These are phyloP conservation scores for Caenorhabditis tropicalis DNA, from an alignment of 1,140 invertebrate genomes.

Conservation along the genomic window DNA sequence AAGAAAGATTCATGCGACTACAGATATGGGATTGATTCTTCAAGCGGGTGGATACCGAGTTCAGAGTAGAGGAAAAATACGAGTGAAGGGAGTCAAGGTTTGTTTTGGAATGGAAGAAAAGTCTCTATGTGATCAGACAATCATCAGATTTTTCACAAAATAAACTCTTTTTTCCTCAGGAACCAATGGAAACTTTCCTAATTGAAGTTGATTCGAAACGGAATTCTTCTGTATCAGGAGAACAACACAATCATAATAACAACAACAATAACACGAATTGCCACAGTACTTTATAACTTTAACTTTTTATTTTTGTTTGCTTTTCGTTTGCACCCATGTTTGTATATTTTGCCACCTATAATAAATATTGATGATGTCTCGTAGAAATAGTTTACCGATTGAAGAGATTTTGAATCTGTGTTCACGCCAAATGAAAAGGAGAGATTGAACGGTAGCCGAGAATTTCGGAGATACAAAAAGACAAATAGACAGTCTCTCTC, in stretches of 20 bases:
- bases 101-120: not conserved
- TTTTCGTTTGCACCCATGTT: conserved; percentile 29
- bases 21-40: conserved; percentile 60
- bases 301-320: not conserved
- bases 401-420: not conserved
- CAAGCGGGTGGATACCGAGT: conserved; percentile 59
- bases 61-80: conserved; percentile 63
- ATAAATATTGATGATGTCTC: conserved; percentile 2
- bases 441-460: conserved; percentile 28
- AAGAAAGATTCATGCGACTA: conserved; percentile 77
- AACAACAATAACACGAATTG: not conserved
- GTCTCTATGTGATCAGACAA: not conserved
- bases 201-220: conserved; percentile 61
- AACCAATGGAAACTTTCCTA: conserved; percentile 67
- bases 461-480: conserved; percentile 34
- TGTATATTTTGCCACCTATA: conserved; percentile 40
- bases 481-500: not conserved
- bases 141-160: not conserved
- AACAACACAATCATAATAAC: conserved; percentile 24
- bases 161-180: not conserved
- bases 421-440: conserved; percentile 3
- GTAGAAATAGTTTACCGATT: not conserved
- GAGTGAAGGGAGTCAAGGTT: conserved; percentile 64
- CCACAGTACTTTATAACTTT: conserved; percentile 19
- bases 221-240: conserved; percentile 59